These are phyloP conservation scores for Paratrypauchen microcephalus DNA, from an alignment of 2,797 vertebrate species.

Conservation along the genomic window DNA sequence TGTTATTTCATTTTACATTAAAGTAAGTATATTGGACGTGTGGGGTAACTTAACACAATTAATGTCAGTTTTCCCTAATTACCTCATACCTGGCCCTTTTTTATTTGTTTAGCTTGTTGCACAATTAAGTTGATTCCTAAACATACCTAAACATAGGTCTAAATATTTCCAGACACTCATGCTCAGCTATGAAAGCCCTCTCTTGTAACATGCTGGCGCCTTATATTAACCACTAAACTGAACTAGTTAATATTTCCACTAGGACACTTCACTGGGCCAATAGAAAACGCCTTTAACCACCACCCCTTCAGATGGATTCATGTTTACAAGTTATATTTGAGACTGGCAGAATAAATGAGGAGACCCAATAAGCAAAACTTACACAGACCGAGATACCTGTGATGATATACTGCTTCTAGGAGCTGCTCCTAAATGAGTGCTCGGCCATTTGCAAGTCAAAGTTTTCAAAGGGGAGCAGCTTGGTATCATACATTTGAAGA, in stretches of 20 bases:
- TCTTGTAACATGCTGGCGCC: constrained; percentile 4
- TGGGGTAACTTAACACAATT: no score
- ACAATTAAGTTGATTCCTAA: constrained; percentile 35
- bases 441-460: constrained; percentile 55
- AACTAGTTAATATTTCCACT: constrained; percentile 12
- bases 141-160: constrained; percentile 27
- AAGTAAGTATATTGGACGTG: no score
- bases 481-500: no score
- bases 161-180: constrained; percentile 28
- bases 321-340: constrained; percentile 25
- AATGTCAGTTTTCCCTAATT: no score
- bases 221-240: neutral
- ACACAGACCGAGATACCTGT: neutral
- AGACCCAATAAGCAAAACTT: neutral
- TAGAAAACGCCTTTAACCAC: constrained; percentile 29
- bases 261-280: constrained; percentile 14
- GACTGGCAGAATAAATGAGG: constrained; percentile 18
- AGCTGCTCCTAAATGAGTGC: constrained; percentile 14
- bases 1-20: no score
- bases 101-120: constrained; percentile 34
- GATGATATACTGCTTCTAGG: neutral
- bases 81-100: constrained; percentile 4
- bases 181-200: constrained; percentile 10
- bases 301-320: constrained; percentile 33
- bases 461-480: constrained; percentile 8